These are phyloP conservation scores for Drosophila miranda DNA, from an alignment of 1,140 invertebrate genomes.

Conservation along the genomic window DNA sequence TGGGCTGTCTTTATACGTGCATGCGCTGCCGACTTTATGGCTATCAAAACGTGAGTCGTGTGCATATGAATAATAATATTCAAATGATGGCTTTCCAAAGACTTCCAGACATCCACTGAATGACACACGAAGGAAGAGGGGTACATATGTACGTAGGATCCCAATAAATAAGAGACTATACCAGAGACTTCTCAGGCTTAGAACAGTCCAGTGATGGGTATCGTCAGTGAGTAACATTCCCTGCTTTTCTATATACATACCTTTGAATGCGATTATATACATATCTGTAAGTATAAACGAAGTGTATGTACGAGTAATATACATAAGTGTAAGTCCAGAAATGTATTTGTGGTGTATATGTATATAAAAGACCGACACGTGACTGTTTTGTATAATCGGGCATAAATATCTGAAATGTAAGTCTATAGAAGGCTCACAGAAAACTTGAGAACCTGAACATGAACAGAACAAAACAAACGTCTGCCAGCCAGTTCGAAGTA, in stretches of 20 bases:
- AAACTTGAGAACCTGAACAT: conserved; percentile 1
- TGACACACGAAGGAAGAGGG: conserved; percentile 2
- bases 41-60: conserved; percentile 57
- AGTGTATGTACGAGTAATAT: conserved; percentile 1
- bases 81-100: conserved; percentile 57
- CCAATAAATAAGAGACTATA: conserved; percentile 21
- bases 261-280: conserved; percentile 10
- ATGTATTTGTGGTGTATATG: conserved; percentile 17
- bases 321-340: conserved; percentile 48
- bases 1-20: conserved; percentile 56
- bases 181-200: too few relatives aligned
- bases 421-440: conserved; percentile 38
- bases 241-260: conserved; percentile 31
- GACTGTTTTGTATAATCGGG: conserved; percentile 71
- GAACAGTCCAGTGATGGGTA: not conserved
- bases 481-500: conserved; percentile 14
- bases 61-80: conserved; percentile 77
- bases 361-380: conserved; percentile 60
- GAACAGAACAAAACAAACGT: conserved; percentile 1
- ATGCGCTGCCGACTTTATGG: conserved; percentile 54
- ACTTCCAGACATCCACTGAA: too few relatives aligned
- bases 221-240: conserved; percentile 33
- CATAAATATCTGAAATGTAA: conserved; percentile 71
- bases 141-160: not conserved
- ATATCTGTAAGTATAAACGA: conserved; percentile 9